These are phyloP conservation scores for Gari tellinella DNA, from an alignment of 2,888 invertebrate species.

Conservation along the genomic window DNA sequence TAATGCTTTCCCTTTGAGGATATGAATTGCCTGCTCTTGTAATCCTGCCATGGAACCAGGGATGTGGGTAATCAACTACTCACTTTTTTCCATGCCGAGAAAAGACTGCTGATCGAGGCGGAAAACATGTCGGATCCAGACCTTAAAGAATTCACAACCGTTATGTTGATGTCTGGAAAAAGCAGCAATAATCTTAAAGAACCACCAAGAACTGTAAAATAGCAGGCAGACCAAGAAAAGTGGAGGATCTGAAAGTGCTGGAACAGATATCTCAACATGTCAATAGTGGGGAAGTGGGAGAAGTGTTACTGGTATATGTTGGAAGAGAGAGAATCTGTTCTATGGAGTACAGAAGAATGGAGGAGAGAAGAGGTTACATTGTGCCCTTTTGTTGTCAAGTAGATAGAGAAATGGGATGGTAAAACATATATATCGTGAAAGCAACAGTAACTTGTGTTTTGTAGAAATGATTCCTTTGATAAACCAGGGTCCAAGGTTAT, in stretches of 20 bases:
- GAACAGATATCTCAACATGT: no score
- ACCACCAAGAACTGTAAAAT: no score
- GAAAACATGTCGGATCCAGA: conserved; percentile 4
- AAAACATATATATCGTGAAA: background rate
- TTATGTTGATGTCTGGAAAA: conserved; percentile 10
- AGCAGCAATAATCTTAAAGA: background rate
- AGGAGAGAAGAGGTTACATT: no score
- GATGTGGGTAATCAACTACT: conserved; percentile 8
- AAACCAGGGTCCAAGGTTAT: no score
- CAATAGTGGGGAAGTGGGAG: no score
- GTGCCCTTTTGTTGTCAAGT: background rate
- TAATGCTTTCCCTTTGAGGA: conserved; percentile 38
- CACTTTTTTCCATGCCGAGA: background rate
- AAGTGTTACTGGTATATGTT: no score
- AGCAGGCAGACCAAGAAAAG: no score
- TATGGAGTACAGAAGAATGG: no score
- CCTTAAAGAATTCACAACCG: conserved; percentile 12
- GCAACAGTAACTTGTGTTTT: background rate
- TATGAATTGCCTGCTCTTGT: conserved; percentile 15
- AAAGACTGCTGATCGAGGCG: conserved; percentile 1
- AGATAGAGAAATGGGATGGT: background rate
- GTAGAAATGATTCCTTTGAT: background rate
- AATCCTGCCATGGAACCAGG: conserved; percentile 21
- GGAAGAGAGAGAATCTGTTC: no score
- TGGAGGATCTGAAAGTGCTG: no score